Base-by-base conservation (phyloP, 2,797 vertebrate genomes). In the Acanthurus lineatus region DNA sequence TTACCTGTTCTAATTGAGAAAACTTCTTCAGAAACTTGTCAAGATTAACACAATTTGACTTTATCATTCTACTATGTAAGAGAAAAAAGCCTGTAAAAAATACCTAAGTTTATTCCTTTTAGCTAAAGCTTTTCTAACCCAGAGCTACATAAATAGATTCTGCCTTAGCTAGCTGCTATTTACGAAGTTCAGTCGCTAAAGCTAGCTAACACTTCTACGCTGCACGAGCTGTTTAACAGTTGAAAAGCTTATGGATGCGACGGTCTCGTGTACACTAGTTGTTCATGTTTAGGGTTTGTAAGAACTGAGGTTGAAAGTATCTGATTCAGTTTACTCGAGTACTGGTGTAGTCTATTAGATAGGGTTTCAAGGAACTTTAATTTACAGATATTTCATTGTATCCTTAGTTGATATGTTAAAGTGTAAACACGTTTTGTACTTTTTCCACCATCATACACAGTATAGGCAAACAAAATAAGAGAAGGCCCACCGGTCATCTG, bases 1-100 rank as follows among this genome's bases (percentile, higher is more conserved):
- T 69, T 66, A 98, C 97, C 94, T 96, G 95, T 88, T 98, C 98
- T 47, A 98, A 91, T 4, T 92, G 91, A 81, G 80, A 88, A 86
- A 97, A 97, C 66, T 94, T 93, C 51, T 88, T 93, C 69, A 97
- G 70, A 68, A 98, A 94, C 71, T 86, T 94, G 75, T 97, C 95
- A 48, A 98, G 94, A 87, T 96, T 93, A 22, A 97, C 92, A 7
- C 77, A 45, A 80, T 85, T 89, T n/a, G 25, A 66, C 67, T 9
- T 22, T 57, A n/a, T 8, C 19, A 22, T 15, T 15, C 0, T 2
- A 14, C 20, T 25, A 2, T 12, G 4, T 45, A 45, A 15, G 44
- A 45, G 44, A 15, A 10, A 15, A 45, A 10, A 45, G 44, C 10
- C 4, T 45, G 15, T 15, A n/a, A 35, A 32, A 32, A 6, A 11